Base-by-base conservation (phyloP, 2,888 invertebrate species). In the Ophonus ardosiacus region DNA sequence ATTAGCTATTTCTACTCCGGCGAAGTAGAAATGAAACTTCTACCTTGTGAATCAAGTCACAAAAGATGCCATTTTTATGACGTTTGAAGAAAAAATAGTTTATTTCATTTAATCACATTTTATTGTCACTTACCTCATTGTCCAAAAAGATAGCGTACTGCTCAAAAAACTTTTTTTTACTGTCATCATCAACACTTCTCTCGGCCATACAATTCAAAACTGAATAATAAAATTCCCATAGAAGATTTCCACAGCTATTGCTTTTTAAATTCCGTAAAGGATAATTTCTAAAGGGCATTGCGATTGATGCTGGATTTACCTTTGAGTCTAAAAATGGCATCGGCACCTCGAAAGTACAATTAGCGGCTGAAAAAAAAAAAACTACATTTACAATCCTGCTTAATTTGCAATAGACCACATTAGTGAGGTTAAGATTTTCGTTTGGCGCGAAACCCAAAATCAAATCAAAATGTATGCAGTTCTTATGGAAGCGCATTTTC, bases 321-420 rank as follows among this genome's bases (percentile, higher is more conserved):
- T 92, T 91, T 90, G 94, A 93, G 87, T 94, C 93, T 56, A 95
- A 92, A 86, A 92, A 92, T 0, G 95, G 95, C 57, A 94, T 89
- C 0, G 94, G 94, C 65, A 94, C 90, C 21, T 88, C 87, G 18
- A 88, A 31, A 17, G 8, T 3, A 13, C 56, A 21, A 43, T 84
- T 76, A 0, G 17, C 0, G 6, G 3, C 84, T 63, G 31, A n/a
- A 40, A 74, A 15, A 24, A 2, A 38, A 24, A 68, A 68, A 2
- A 40, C 40, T n/a, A n/a, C n/a, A n/a, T n/a, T n/a, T n/a, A n/a
- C n/a, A n/a, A n/a, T n/a, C n/a, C n/a, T n/a, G n/a, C n/a, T n/a
- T n/a, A n/a, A n/a, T n/a, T n/a, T n/a, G n/a, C n/a, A n/a, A n/a
- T n/a, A n/a, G n/a, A n/a, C n/a, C n/a, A n/a, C n/a, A n/a, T n/a